Conservation (phyloP, 2,797 vertebrate species). For the Tragelaphus eurycerus region DNA sequence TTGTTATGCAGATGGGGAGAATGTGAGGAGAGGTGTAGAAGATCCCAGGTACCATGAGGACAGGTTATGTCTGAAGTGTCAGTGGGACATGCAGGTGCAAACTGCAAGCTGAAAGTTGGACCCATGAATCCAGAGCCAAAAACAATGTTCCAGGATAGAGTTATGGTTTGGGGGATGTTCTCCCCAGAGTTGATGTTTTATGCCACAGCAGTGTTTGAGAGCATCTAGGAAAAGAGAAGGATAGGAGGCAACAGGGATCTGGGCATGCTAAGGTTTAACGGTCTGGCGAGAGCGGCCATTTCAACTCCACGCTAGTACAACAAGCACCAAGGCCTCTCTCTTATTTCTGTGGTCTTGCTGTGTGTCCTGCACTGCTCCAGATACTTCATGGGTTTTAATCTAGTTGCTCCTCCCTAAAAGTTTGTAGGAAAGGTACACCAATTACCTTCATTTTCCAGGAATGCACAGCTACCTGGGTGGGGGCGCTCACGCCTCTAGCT, state of each 20-base stretch:
- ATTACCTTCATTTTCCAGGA: not conserved
- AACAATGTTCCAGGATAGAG: not conserved
- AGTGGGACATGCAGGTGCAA: not conserved
- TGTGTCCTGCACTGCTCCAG: not conserved
- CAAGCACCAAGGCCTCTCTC: not conserved
- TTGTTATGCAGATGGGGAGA: not conserved
- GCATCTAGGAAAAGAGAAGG: not conserved
- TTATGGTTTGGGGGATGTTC: not conserved
- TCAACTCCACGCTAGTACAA: accelerated
- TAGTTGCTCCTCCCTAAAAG: not conserved
- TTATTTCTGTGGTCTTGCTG: accelerated
- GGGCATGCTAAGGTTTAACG: not conserved
- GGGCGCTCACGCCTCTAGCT: not conserved
- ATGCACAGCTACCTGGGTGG: not conserved
- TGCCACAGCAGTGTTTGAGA: not conserved
- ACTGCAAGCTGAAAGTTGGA: not conserved
- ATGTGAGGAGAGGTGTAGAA: not conserved
- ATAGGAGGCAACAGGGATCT: not conserved
- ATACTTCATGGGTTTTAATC: not conserved
- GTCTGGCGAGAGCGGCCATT: not conserved
- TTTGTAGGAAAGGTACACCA: not conserved
- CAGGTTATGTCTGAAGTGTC: not conserved
- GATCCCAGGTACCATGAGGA: accelerated
- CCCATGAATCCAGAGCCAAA: not conserved
- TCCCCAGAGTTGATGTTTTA: not conserved